phyloP scores from a whole-genome alignment of 53 echinoderm and acorn worm genomes.

The Echinarachnius parma region DNA sequence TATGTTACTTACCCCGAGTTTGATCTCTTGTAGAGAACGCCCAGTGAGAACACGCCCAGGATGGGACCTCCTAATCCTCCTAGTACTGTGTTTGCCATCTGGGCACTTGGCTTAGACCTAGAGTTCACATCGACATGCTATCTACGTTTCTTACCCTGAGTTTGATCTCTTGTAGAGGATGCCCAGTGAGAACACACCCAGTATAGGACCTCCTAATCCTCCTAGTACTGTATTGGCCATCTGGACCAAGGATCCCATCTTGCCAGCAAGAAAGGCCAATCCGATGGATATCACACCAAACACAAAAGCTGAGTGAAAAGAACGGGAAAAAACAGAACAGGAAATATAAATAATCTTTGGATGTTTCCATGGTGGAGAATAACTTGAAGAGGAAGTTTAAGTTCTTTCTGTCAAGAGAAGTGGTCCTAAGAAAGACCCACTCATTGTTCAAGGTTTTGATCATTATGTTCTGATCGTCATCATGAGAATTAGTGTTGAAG shows the following conservation, averaged over 20 bases:
- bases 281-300: constrained; percentile 62
- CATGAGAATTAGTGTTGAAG: no score
- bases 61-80: constrained; percentile 76
- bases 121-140: no score
- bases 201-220: constrained; percentile 78
- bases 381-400: no score
- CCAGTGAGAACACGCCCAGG: constrained; percentile 74
- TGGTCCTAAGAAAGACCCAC: no score
- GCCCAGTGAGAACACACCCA: constrained; percentile 92
- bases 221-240: constrained; percentile 92
- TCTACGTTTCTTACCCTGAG: constrained; percentile 84
- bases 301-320: constrained; percentile 69
- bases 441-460: no score
- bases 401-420: no score
- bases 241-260: constrained; percentile 76
- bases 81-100: constrained; percentile 87
- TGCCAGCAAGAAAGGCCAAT: constrained; percentile 66
- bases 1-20: constrained; percentile 77
- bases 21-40: constrained; percentile 68
- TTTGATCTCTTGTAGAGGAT: constrained; percentile 82
- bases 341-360: no score
- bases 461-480: no score
- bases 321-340: no score
- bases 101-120: no score
- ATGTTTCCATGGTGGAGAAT: no score